These are phyloP conservation scores for Pygoscelis adeliae DNA, from an alignment of 2,113 vertebrate species.

Conservation along the genomic window DNA sequence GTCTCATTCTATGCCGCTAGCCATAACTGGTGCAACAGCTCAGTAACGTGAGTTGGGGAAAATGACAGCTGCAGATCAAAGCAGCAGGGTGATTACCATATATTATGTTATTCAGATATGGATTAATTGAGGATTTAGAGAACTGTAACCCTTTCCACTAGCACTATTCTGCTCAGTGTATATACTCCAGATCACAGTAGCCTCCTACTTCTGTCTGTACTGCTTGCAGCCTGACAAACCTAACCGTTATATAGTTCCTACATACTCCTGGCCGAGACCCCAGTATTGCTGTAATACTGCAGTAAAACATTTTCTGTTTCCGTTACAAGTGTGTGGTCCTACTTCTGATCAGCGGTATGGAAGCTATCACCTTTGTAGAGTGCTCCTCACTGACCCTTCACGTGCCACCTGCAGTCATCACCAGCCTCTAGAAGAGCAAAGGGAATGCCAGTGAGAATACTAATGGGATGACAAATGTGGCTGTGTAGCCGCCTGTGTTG, in stretches of 20 bases:
- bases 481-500: neutral
- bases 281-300: neutral
- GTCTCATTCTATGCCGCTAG: neutral
- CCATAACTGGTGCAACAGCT: neutral
- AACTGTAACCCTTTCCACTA: neutral
- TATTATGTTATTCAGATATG: neutral
- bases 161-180: neutral
- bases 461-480: fast-evolving
- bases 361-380: neutral
- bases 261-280: neutral
- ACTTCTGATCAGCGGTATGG: neutral
- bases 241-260: neutral
- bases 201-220: neutral
- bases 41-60: neutral
- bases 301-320: neutral
- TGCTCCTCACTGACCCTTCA: neutral
- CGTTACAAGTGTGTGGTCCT: neutral
- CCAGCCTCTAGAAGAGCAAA: neutral
- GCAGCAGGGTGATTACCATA: neutral
- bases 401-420: neutral
- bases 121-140: neutral
- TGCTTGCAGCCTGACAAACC: neutral
- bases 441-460: neutral
- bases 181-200: neutral
- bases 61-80: neutral